A percentile compares a stretch with the other conserved stretches of the same genome.
Evolutionary conservation across 2,888 invertebrate genomes (phyloP).

Genomic region (Cryptocephalus primarius): DNA sequence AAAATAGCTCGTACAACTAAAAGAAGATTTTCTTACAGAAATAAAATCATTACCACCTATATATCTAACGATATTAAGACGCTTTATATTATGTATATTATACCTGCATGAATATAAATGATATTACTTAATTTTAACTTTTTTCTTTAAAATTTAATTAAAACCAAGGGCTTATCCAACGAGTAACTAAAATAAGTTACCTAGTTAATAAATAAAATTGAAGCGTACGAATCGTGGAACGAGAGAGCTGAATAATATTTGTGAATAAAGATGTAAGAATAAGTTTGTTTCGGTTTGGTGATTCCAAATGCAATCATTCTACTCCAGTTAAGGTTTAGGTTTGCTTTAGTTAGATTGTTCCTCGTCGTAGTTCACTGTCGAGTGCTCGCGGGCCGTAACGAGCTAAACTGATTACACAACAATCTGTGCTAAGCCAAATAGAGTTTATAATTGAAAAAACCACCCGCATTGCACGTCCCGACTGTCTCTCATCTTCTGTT

Average conservation of each 20-base stretch:
- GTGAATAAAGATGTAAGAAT: constrained; percentile 17
- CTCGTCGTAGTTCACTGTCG: constrained; percentile 39
- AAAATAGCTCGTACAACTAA: no score
- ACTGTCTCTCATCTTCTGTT: constrained; percentile 11
- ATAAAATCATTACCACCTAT: no score
- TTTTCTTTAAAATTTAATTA: background rate
- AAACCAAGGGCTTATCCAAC: background rate
- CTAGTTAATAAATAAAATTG: background rate
- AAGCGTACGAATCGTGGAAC: constrained; percentile 1
- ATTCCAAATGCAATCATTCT: constrained; percentile 40
- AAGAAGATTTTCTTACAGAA: no score
- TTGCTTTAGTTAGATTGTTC: constrained; percentile 40
- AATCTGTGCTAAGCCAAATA: constrained; percentile 43
- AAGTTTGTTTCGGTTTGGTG: constrained; percentile 22
- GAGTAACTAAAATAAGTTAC: background rate
- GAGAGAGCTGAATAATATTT: constrained; percentile 28
- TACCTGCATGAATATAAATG: no score
- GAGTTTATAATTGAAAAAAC: constrained; percentile 44
- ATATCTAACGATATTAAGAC: no score
- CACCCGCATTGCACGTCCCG: constrained; percentile 22
- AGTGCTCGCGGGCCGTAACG: constrained; percentile 38
- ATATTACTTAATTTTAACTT: no score
- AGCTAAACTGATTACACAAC: constrained; percentile 42
- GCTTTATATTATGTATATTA: background rate
- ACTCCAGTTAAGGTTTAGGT: constrained; percentile 42